phyloP scores from a whole-genome alignment of 2,113 vertebrate species.

The Mustelus asterias region DNA sequence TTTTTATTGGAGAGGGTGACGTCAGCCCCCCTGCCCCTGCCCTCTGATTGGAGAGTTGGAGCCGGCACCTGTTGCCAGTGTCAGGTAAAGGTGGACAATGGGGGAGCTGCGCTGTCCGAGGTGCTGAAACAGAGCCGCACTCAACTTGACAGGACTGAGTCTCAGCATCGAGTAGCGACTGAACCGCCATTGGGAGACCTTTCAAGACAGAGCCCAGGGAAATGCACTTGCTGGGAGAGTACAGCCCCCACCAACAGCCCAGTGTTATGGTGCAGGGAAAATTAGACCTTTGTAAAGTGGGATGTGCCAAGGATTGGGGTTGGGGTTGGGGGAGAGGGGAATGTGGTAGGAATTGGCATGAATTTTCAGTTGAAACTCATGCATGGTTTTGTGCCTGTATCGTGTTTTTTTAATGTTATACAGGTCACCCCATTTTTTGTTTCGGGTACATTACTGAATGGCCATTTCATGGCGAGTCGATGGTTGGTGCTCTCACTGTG shows the following conservation, averaged over 20 bases:
- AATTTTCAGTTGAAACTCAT: background rate
- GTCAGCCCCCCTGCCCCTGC: background rate
- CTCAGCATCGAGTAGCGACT: no score
- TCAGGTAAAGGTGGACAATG: background rate
- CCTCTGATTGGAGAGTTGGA: background rate
- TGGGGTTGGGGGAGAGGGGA: no score
- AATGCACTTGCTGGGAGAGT: background rate
- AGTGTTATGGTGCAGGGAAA: background rate
- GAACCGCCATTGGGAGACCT: no score
- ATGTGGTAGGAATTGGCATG: background rate
- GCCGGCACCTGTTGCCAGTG: background rate
- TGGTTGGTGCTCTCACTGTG: background rate
- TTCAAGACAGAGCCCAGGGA: no score
- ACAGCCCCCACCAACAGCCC: background rate
- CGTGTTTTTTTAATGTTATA: background rate
- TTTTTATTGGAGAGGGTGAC: constrained; percentile 8
- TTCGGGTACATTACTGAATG: no score
- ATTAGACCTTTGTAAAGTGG: background rate
- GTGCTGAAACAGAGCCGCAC: background rate
- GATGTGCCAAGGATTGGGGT: background rate
- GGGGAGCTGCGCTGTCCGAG: background rate
- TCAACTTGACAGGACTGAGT: background rate
- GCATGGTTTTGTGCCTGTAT: background rate
- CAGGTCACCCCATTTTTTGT: background rate
- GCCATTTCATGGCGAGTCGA: background rate